phyloP scores from a whole-genome alignment of 2,888 invertebrate species.

The Anoplius nigerrimus region DNA sequence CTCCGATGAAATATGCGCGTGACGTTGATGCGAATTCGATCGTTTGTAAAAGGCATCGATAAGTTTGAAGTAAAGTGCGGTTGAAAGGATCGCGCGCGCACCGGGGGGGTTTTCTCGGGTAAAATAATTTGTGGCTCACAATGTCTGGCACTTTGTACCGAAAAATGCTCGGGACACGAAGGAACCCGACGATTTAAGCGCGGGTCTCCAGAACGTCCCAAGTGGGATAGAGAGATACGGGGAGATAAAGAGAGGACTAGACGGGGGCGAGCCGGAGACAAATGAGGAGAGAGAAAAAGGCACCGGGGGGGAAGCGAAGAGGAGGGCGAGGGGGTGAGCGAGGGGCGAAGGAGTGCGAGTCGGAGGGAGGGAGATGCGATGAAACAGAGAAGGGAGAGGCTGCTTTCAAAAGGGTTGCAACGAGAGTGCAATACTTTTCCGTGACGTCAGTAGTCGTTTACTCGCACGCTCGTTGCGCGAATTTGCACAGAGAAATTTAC shows the following conservation, averaged over 20 bases:
- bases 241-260: conserved; percentile 7
- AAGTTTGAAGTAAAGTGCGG: too few species aligned
- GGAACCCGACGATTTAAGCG: conserved; percentile 27
- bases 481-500: conserved; percentile 16
- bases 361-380: conserved; percentile 2
- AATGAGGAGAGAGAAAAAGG: conserved; percentile 1
- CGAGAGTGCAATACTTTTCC: conserved; percentile 24
- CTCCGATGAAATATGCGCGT: too few species aligned
- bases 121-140: conserved; percentile 31
- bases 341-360: background rate
- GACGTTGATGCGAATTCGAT: too few species aligned
- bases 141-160: conserved; percentile 14
- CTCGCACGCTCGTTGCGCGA: conserved; percentile 11
- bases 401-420: conserved; percentile 26
- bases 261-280: conserved; percentile 3
- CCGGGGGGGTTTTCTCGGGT: conserved; percentile 7
- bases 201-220: conserved; percentile 12
- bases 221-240: background rate
- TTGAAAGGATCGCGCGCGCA: too few species aligned
- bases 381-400: background rate
- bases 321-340: conserved; percentile 1
- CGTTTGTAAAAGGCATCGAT: too few species aligned
- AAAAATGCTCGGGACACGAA: conserved; percentile 25
- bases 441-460: conserved; percentile 22
- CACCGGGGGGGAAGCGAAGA: background rate